Conservation (phyloP, 2,113 vertebrate genomes). For the Campylomormyrus tamandua region DNA sequence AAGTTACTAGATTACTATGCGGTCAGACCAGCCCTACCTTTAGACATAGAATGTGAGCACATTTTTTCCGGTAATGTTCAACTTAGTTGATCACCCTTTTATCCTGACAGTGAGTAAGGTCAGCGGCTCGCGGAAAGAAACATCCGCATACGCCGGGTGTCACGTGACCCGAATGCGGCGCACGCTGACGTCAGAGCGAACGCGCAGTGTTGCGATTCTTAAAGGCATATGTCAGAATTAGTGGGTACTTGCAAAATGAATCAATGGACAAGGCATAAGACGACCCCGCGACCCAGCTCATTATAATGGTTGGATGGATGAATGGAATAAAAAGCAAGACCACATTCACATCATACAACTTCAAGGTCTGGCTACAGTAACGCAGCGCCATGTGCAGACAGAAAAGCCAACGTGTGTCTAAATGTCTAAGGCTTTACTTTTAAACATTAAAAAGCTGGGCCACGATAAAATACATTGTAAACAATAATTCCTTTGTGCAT, state of each 20-base stretch:
- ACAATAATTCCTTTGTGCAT: not conserved
- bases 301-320: not conserved
- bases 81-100: not conserved
- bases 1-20: not conserved
- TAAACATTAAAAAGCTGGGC: not conserved
- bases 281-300: not conserved
- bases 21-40: conserved; percentile 8
- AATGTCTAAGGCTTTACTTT: not conserved
- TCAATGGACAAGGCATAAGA: not conserved
- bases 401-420: not conserved
- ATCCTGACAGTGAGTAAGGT: conserved; percentile 11
- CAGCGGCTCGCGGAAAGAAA: not conserved
- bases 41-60: conserved; percentile 15
- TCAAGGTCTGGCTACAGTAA: not conserved
- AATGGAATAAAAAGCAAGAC: not conserved
- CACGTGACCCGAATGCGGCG: conserved; percentile 11
- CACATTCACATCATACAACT: not conserved
- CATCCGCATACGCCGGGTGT: not conserved
- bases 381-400: not conserved
- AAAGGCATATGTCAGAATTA: not conserved
- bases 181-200: not conserved
- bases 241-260: not conserved
- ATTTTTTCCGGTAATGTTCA: conserved; percentile 1
- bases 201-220: not conserved
- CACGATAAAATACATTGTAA: not conserved